Base-by-base conservation (phyloP, 1,140 invertebrate species). In the Zaprionus africanus region DNA sequence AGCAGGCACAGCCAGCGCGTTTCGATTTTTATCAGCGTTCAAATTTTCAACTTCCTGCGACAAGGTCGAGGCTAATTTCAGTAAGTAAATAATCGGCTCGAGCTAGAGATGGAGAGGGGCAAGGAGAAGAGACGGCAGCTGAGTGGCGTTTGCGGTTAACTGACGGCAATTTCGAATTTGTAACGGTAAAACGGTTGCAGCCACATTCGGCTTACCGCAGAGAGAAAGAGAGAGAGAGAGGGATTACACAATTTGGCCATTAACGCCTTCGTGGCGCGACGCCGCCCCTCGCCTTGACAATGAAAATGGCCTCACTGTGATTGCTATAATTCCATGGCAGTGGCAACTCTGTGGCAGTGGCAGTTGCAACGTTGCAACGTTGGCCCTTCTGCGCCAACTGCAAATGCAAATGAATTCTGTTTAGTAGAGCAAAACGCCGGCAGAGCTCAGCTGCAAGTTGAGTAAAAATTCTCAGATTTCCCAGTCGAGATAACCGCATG, bases 191-290 rank as follows among this genome's bases (percentile, higher is more conserved):
- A 70, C 31, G 15, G 64, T 31, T 24, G 11, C 34, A 24, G 57
- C 67, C 58, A 61, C 17, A 56, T 58, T 59, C 19, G 19, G 31
- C 31, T 34, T 34, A 56, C 74, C 79, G 79, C 71, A 81, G 57
- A 73, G 80, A 73, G 80, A 82, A n/a, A n/a, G n/a, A n/a, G n/a
- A n/a, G n/a, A n/a, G n/a, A 81, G 57, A 73, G 80, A 73, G 80
- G 80, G 80, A 82, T 87, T 87, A 88, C 82, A 90, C 85, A 90
- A 90, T 90, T 90, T 85, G 82, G 76, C 79, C 68, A 90, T 90
- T 90, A 90, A 90, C 85, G 84, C 85, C 84, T 74, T 75, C 36
- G 56, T 43, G 78, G 34, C 58, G 9, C 56, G 38, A 22, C 34
- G 24, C 22, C 22, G 19, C 46, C 17, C 11, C 28, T 36, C 54